phyloP scores from a whole-genome alignment of 2,797 vertebrate species.

The Otolemur crassicaudatus region DNA sequence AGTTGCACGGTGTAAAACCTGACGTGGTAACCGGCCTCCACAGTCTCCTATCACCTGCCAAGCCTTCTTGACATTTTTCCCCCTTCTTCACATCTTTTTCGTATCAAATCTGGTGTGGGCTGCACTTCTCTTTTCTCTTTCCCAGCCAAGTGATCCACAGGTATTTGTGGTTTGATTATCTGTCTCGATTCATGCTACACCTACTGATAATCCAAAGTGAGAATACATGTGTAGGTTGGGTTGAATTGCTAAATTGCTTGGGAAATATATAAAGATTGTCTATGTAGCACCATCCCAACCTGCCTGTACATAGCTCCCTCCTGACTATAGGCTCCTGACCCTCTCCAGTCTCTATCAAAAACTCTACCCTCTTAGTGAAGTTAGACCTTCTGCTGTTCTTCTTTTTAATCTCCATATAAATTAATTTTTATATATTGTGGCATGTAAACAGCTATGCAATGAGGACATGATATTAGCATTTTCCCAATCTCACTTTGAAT shows the following conservation, averaged over 20 bases:
- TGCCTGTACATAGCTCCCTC: not conserved
- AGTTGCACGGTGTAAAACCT: not conserved
- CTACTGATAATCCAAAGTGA: not conserved
- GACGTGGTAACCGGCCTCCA: not conserved
- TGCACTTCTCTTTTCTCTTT: not conserved
- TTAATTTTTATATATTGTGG: not conserved
- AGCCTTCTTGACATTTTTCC: fast-evolving
- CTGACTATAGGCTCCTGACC: not conserved
- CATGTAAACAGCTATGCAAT: not conserved
- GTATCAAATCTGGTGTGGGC: fast-evolving
- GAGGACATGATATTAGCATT: not conserved
- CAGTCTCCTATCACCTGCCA: not conserved
- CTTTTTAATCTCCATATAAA: not conserved
- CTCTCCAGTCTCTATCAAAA: not conserved
- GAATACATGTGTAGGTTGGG: not conserved
- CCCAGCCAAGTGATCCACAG: not conserved
- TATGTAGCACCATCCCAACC: not conserved
- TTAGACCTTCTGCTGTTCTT: not conserved
- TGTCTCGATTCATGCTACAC: not conserved
- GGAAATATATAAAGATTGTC: not conserved
- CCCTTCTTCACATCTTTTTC: not conserved
- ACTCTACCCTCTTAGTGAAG: not conserved
- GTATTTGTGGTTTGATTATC: not conserved
- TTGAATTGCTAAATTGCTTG: not conserved
- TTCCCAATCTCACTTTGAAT: not conserved